Percentiles rank a stretch among this genome's conserved stretches.
Conservation (phyloP, 2,797 vertebrate genomes). For the Liparis tanakae region DNA sequence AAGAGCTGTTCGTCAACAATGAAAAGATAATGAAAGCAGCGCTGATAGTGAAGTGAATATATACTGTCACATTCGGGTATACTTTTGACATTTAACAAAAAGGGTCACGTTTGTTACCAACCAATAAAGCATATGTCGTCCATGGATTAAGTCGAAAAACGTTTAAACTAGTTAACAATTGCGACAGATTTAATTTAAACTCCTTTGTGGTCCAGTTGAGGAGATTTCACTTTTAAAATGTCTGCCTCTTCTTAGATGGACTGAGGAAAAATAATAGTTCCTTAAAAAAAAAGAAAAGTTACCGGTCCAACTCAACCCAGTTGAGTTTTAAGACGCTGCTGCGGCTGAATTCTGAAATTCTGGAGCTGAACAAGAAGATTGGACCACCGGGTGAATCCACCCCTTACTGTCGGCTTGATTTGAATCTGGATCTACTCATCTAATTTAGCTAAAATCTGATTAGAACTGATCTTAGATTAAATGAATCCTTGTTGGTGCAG, state of each 20-base stretch:
- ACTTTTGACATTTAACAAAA: neutral
- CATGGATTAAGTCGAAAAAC: neutral
- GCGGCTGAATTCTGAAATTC: neutral
- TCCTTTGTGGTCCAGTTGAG: neutral
- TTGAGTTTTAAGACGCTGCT: neutral
- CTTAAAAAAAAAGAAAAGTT: too few species aligned
- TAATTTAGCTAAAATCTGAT: too few species aligned
- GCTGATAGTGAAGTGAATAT: neutral
- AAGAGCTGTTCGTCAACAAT: neutral
- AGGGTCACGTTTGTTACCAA: neutral
- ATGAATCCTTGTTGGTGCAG: too few species aligned
- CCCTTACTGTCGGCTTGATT: too few species aligned
- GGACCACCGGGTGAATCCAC: too few species aligned
- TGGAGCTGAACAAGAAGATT: neutral
- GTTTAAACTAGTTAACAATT: too few species aligned
- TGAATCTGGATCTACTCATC: too few species aligned
- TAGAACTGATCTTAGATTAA: too few species aligned
- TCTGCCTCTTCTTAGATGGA: neutral
- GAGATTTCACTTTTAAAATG: too few species aligned
- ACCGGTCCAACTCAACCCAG: neutral
- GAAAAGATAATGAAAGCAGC: neutral
- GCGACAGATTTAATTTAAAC: too few species aligned
- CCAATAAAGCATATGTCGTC: neutral
- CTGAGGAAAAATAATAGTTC: too few species aligned
- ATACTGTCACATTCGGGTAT: neutral